phyloP scores from a whole-genome alignment of 2,113 vertebrate species.

The Petrocephalus microphthalmus region DNA sequence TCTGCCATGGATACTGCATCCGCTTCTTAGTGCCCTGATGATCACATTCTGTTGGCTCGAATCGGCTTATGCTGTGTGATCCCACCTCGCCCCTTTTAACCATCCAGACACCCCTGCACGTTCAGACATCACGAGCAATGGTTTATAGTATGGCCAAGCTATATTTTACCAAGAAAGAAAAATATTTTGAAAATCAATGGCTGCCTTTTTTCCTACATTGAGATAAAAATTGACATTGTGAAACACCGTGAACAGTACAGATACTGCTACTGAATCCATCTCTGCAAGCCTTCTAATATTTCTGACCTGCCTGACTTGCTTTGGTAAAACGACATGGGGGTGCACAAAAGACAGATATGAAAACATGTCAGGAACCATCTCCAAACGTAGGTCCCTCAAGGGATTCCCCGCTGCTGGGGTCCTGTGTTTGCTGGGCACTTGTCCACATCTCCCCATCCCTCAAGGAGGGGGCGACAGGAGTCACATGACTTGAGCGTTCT shows the following conservation, averaged over 20 bases:
- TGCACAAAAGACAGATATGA: neutral
- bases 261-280: neutral
- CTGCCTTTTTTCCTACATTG: neutral
- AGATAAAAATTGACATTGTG: constrained; percentile 4
- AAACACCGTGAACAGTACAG: neutral
- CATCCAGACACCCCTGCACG: neutral
- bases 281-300: constrained; percentile 38
- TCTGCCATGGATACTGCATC: neutral
- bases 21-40: neutral
- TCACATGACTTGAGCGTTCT: constrained; percentile 26
- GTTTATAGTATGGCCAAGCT: neutral
- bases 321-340: constrained; percentile 32
- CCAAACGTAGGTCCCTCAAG: neutral
- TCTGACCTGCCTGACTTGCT: constrained; percentile 29
- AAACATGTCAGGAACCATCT: neutral
- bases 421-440: neutral
- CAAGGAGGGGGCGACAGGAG: neutral
- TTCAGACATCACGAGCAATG: neutral
- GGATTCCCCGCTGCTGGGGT: neutral
- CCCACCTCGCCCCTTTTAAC: neutral
- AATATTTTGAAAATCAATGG: neutral
- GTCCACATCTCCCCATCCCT: neutral
- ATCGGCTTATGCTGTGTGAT: neutral
- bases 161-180: neutral
- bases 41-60: constrained; percentile 4